Base-by-base conservation (phyloP, 2,888 invertebrate species). In the Altica lythri region DNA sequence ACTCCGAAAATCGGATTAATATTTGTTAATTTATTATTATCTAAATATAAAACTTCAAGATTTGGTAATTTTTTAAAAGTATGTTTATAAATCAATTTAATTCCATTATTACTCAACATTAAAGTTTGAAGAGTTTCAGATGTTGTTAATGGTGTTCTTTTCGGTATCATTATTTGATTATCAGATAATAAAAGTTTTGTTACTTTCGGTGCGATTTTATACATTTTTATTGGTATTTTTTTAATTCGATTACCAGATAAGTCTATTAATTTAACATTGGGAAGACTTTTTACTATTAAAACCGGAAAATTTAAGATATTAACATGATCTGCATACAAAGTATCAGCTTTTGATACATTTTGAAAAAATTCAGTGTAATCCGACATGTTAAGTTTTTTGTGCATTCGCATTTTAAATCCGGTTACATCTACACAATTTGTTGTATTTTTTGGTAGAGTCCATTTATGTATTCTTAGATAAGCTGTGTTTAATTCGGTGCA, bases 271-370 rank as follows among this genome's bases (percentile, higher is more conserved):
- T 68, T 61, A 32, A 74, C 49, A n/a, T 65, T 61, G 0, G 72
- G 71, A 37, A 74, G 61, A 2, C 44, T 30, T 34, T 56, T 43
- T 2, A 65, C 51, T 14, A 67, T 25, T 2, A 50, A 6, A 2
- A 53, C 17, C 0, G 68, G 67, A 42, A 67, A 61, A 17, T 46
- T 60, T 14, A 48, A 62, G 25, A 74, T 55, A 25, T 65, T 60
- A 68, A 73, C 72, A 43, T 68, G 63, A 50, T 74, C 72, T 2
- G 73, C 73, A 52, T 71, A 73, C 8, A 75, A 66, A 57, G 66
- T 70, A 44, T 67, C 62, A 4, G 68, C 66, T 32, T 45, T 13
- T 10, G 49, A 18, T 1, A 57, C 60, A 6, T 37, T 25, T 9
- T 46, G 2, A 40, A 64, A 57, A 30, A 66, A 64, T 13, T 58